A percentile compares a stretch with the other conserved stretches of the same genome.
Evolutionary conservation across 1,140 invertebrate genomes (phyloP).

Genomic region (Frieseomelitta varia): DNA sequence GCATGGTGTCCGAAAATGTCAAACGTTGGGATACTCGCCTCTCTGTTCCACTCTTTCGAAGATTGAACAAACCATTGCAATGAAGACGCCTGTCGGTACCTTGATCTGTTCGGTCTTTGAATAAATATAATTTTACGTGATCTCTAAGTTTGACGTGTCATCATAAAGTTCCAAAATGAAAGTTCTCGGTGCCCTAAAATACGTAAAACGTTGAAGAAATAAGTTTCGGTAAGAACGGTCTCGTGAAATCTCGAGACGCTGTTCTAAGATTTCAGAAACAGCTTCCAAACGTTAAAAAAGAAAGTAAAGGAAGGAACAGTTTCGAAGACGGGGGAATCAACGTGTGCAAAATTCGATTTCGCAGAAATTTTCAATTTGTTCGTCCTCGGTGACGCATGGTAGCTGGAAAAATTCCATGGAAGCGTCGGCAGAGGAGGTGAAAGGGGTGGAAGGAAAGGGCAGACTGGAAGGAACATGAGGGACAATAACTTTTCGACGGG

Average conservation of each 20-base stretch:
- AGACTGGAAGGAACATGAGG: constrained; percentile 22
- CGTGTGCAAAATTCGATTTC: background rate
- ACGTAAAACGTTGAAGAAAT: no score
- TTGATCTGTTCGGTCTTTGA: background rate
- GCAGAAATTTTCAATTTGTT: background rate
- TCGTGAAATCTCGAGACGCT: no score
- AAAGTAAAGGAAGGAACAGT: background rate
- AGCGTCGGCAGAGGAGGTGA: no score
- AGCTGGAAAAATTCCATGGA: background rate
- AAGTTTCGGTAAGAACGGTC: no score
- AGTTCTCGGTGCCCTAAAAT: background rate
- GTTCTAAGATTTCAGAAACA: no score
- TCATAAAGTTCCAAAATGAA: background rate
- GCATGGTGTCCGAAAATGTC: background rate
- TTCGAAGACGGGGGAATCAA: background rate
- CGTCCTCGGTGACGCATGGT: background rate
- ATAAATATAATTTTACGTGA: background rate
- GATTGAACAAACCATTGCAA: no score
- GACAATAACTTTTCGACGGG: constrained; percentile 76
- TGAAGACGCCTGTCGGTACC: no score
- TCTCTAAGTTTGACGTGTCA: background rate
- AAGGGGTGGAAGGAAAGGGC: constrained; percentile 4
- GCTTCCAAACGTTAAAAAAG: no score
- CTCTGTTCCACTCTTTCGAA: no score
- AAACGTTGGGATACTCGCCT: background rate